A percentile compares a stretch with the other conserved stretches of the same genome.
phyloP scores from a whole-genome alignment of 2,113 vertebrate species.

The Psilopsiagon aymara region DNA sequence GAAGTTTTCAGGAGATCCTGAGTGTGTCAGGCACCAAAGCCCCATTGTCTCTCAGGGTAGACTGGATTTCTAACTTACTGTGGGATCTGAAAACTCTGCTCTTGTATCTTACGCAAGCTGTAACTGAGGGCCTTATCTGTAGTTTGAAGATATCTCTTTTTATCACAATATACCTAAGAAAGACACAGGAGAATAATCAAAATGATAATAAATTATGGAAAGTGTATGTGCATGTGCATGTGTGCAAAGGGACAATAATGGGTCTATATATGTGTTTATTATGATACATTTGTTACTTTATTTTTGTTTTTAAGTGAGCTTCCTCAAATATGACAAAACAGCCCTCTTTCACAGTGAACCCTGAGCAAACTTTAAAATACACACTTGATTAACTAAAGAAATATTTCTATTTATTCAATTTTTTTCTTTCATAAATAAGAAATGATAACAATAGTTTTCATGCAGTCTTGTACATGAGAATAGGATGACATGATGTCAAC shows the following conservation, averaged over 20 bases:
- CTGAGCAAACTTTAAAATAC: not conserved
- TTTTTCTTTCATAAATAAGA: not conserved
- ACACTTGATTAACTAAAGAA: not conserved
- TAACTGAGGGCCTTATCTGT: not conserved
- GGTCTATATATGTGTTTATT: not conserved
- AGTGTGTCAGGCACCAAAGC: not conserved
- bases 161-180: not conserved
- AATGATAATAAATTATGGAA: not conserved
- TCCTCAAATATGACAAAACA: not conserved
- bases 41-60: accelerated
- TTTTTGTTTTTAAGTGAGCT: not conserved
- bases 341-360: not conserved
- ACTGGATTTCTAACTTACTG: not conserved
- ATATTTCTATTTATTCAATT: not conserved
- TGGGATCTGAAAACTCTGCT: not conserved
- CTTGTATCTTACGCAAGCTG: not conserved
- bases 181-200: not conserved
- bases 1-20: not conserved
- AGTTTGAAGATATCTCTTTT: not conserved
- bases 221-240: accelerated
- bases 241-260: accelerated
- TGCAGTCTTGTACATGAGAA: not conserved
- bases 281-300: not conserved
- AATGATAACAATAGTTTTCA: not conserved
- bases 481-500: not conserved